Conservation (phyloP, 2,113 vertebrate genomes). For the Dicrurus megarhynchus region DNA sequence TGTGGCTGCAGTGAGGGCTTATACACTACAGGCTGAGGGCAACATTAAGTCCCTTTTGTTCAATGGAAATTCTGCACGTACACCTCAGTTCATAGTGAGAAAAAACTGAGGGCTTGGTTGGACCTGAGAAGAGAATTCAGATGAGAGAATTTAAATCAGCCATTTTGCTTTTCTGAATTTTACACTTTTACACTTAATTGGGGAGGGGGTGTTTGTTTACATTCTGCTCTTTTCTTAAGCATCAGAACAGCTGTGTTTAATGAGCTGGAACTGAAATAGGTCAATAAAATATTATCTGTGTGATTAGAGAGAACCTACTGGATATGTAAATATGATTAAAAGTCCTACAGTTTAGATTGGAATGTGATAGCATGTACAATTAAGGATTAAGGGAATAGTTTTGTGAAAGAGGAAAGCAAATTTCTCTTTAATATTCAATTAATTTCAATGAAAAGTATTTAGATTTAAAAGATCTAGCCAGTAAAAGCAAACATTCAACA, state of each 20-base stretch:
- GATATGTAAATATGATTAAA: background rate
- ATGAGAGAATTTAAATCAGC: background rate
- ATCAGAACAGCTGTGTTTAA: constrained; percentile 11
- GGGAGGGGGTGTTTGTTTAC: background rate
- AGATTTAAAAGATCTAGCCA: background rate
- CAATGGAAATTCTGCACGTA: background rate
- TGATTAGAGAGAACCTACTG: background rate
- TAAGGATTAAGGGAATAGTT: background rate
- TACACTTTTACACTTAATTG: background rate
- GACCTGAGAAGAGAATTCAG: background rate
- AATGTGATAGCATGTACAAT: background rate
- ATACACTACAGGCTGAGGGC: background rate
- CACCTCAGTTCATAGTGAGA: background rate
- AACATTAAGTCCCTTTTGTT: background rate
- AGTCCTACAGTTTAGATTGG: background rate
- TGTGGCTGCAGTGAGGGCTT: background rate
- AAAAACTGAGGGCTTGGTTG: background rate
- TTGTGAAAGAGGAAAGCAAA: background rate
- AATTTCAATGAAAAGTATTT: background rate
- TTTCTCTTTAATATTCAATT: background rate
- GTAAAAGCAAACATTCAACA: background rate
- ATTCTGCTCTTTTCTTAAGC: background rate
- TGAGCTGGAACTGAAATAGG: constrained; percentile 3
- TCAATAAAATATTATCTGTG: constrained; percentile 21
- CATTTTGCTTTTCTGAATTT: background rate